Base-by-base conservation (phyloP, 2,888 invertebrate species). In the Chalcis sispes region DNA sequence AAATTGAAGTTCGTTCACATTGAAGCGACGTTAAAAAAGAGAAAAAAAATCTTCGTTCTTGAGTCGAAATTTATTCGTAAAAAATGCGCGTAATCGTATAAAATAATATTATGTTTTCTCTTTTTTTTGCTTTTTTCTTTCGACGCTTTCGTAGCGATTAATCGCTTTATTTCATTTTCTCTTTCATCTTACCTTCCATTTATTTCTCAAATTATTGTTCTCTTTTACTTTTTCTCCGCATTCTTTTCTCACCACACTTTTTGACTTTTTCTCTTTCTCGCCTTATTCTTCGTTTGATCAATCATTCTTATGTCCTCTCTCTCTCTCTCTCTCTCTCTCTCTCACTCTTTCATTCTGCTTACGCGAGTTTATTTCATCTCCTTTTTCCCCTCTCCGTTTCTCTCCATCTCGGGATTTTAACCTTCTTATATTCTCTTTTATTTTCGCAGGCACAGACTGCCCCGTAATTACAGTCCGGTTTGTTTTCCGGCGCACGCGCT, bases 381-480 rank as follows among this genome's bases (percentile, higher is more conserved):
- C 71, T 52, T 36, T 13, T 46, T n/a, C n/a, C 20, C 15, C 13
- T 20, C 48, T 36, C 4, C 1, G 23, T 5, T 18, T 18, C 32
- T 42, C 62, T n/a, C 59, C 13, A 23, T 29, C 29, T 59, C 15
- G 23, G 23, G 10, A 23, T 15, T 36, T 36, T 25, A 54, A 13
- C 54, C 54, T 27, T 18, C 1, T 29, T 29, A 1, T 18, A 20
- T 48, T 32, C 64, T n/a, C 50, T 50, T 70, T 32, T 29, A 70
- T 20, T 65, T 62, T 62, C 56, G 40, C 46, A 27, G 46, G 27
- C 52, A 42, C 20, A 56, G 71, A 75, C 59, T 74, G 74, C 67
- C 48, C 71, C 73, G 62, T 75, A 77, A 79, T 79, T 79, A 76
- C 74, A 71, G 61, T 46, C 58, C 73, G 58, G 66, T 71, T 75